phyloP scores from a whole-genome alignment of 1,140 invertebrate species.

The Caerostris darwini region DNA sequence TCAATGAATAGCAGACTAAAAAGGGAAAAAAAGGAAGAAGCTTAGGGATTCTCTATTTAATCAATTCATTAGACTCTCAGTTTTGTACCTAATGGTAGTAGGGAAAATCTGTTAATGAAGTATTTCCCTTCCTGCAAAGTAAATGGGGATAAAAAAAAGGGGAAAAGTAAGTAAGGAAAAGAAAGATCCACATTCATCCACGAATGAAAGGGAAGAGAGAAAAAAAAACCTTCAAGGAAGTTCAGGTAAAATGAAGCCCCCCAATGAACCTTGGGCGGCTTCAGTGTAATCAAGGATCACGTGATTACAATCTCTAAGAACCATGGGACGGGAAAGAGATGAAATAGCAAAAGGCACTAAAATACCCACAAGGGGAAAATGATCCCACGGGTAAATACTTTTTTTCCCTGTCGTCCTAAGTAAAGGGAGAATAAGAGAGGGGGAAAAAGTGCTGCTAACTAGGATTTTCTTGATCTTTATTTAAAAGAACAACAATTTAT shows the following conservation, averaged over 20 bases:
- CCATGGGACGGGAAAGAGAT: background rate
- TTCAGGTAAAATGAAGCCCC: slow-evolving; percentile 58
- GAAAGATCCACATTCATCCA: background rate
- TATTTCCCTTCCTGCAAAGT: slow-evolving; percentile 51
- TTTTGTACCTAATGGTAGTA: slow-evolving; percentile 24
- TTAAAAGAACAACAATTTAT: slow-evolving; percentile 26
- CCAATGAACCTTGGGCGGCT: slow-evolving; percentile 19
- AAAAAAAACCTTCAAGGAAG: background rate
- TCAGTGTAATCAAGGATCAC: slow-evolving; percentile 68
- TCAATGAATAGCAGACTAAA: slow-evolving; percentile 6
- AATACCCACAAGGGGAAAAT: slow-evolving; percentile 38
- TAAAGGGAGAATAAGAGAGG: background rate
- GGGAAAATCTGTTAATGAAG: slow-evolving; percentile 64
- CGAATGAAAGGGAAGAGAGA: background rate
- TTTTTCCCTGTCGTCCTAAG: background rate
- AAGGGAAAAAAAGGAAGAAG: background rate
- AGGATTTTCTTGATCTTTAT: background rate
- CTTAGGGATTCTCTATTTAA: slow-evolving; percentile 40
- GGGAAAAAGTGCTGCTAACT: background rate
- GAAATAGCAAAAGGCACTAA: slow-evolving; percentile 28
- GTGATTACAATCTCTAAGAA: slow-evolving; percentile 66
- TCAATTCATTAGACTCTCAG: slow-evolving; percentile 32
- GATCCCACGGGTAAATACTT: slow-evolving; percentile 62
- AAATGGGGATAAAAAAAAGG: slow-evolving; percentile 25
- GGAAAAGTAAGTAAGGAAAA: slow-evolving; percentile 17